Percentiles rank a stretch among this genome's conserved stretches.
phyloP scores from a whole-genome alignment of 1,140 invertebrate genomes.

The Meloidogyne chitwoodi region DNA sequence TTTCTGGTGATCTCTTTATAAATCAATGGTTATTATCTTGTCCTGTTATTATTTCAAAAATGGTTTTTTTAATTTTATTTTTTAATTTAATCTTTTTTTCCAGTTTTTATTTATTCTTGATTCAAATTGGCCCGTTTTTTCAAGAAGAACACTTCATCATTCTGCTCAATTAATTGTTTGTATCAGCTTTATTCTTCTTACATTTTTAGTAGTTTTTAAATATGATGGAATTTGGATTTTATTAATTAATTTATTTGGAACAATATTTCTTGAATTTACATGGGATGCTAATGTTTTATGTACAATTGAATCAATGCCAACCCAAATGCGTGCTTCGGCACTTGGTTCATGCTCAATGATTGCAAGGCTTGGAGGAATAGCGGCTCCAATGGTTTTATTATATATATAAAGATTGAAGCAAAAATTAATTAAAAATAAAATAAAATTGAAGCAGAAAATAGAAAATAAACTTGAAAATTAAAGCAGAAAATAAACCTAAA shows the following conservation, averaged over 20 bases:
- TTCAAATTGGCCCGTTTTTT: constrained; percentile 39
- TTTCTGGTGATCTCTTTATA: constrained; percentile 52
- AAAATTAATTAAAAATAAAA: neutral
- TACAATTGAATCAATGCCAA: constrained; percentile 27
- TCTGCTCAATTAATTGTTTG: constrained; percentile 47
- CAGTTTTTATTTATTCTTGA: constrained; percentile 39
- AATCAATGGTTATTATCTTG: constrained; percentile 55
- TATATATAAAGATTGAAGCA: neutral
- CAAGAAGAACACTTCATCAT: constrained; percentile 51
- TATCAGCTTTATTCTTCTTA: constrained; percentile 55
- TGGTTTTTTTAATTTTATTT: constrained; percentile 17
- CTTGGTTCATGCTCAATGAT: constrained; percentile 49
- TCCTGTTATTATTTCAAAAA: constrained; percentile 53
- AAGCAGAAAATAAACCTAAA: neutral
- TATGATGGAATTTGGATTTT: constrained; percentile 17
- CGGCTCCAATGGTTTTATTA: constrained; percentile 48
- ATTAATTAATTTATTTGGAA: constrained; percentile 18
- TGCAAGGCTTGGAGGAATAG: constrained; percentile 53
- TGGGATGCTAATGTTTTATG: constrained; percentile 14
- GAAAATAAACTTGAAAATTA: neutral
- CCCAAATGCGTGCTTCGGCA: constrained; percentile 20
- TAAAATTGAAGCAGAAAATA: neutral
- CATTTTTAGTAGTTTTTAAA: constrained; percentile 38
- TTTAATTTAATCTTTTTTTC: neutral
- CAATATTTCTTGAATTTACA: constrained; percentile 13